phyloP scores from a whole-genome alignment of 2,797 vertebrate genomes.

The Sciaenops ocellatus region DNA sequence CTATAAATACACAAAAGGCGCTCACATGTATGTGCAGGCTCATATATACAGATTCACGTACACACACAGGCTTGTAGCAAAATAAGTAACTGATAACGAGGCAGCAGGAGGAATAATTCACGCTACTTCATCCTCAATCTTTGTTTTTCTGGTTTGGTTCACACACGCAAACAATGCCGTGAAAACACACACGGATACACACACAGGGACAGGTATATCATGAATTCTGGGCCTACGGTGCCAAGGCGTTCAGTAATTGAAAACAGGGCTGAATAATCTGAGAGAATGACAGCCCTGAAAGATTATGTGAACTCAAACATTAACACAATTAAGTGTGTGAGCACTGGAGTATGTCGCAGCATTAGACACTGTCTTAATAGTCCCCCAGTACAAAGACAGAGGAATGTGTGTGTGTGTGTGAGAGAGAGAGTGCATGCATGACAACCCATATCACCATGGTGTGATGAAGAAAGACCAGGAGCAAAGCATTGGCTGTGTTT shows the following conservation, averaged over 20 bases:
- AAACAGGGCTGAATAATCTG: slow-evolving; percentile 85
- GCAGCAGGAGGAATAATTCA: slow-evolving; percentile 46
- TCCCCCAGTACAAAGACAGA: slow-evolving; percentile 71
- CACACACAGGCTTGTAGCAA: slow-evolving; percentile 22
- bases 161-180: slow-evolving; percentile 34
- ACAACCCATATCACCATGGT: slow-evolving; percentile 58
- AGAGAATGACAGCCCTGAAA: slow-evolving; percentile 84
- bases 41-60: slow-evolving; percentile 16
- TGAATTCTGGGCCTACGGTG: slow-evolving; percentile 69
- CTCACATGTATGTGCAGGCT: slow-evolving; percentile 26
- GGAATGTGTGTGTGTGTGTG: slow-evolving; percentile 42
- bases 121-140: slow-evolving; percentile 41
- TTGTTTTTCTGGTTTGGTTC: slow-evolving; percentile 53
- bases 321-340: slow-evolving; percentile 86
- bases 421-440: slow-evolving; percentile 45
- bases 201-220: slow-evolving; percentile 67
- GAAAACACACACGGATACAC: slow-evolving; percentile 28
- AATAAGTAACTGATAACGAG: slow-evolving; percentile 52
- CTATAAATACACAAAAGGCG: slow-evolving; percentile 60
- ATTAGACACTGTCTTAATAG: slow-evolving; percentile 82
- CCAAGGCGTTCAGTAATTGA: slow-evolving; percentile 81
- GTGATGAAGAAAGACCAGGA: slow-evolving; percentile 63
- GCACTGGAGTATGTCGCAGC: slow-evolving; percentile 78
- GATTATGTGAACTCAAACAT: slow-evolving; percentile 87
- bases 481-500: slow-evolving; percentile 42